Evolutionary conservation across 1,140 invertebrate genomes (phyloP), one percentile per base, ranked within the genome.

Genomic region (Temnothorax nylanderi): DNA sequence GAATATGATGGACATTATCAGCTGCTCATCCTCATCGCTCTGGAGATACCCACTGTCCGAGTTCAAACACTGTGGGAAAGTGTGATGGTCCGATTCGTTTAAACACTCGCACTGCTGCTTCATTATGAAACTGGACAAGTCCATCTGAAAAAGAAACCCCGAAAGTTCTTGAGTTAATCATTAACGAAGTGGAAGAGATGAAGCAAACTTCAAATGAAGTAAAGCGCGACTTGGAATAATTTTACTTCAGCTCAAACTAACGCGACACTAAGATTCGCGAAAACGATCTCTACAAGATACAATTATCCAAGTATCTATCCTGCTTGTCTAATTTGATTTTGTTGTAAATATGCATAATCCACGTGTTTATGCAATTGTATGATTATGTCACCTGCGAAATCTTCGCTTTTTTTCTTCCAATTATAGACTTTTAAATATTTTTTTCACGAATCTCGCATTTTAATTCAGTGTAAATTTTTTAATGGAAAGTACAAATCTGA

Each of bases 71-170:
- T 98, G 97, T 26, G 95, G 93, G 62, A 99, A 95, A 65, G 97
- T 97, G 95, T 99, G 98, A 75, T 99, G 97, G 95, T 99, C 99
- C 16, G 98, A 97, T 95, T 99, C 99, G 96, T 99, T 99, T 56
- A 99, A 96, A 94, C 99, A 99, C 96, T 99, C 99, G 95, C 98
- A 99, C 91, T 98, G 97, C 88, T 96, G 96, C 95, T 98, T 99
- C 62, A 96, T 96, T 84, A 99, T 98, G 92, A 99, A 98, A 54
- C 97, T 96, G 69, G 94, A 95, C 26, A 99, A 95, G 95, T 99
- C 99, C 97, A 99, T 98, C 98, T 99, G 96, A 49, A 94, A 94
- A 16, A 67, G 1, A 81, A 88, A 71, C n/a, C 64, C 77, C 85
- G 76, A 69, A 93, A 93, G 88, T 93, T 90, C 47, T 93, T 93